phyloP scores from a whole-genome alignment of 2,797 vertebrate species.

The Phoxinus dragarum region DNA sequence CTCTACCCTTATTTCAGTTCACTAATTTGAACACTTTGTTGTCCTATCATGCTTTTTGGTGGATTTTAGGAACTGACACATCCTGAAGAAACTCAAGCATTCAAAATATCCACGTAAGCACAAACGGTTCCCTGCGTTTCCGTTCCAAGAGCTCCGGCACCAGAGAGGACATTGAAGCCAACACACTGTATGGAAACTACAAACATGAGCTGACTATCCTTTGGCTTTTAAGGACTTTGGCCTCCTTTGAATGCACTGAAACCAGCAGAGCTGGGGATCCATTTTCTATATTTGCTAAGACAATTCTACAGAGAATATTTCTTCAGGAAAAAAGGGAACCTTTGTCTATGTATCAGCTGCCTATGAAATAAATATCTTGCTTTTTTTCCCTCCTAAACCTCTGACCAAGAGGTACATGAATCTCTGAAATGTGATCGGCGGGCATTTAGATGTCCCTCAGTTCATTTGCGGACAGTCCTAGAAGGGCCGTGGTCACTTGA shows the following conservation, averaged over 20 bases:
- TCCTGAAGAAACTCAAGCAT: conserved; percentile 54
- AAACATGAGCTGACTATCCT: conserved; percentile 38
- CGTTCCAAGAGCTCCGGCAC: conserved; percentile 44
- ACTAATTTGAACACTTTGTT: conserved; percentile 49
- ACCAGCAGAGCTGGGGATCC: conserved; percentile 87
- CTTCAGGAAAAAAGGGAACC: conserved; percentile 80
- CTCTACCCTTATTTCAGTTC: conserved; percentile 46
- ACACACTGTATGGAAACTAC: conserved; percentile 54
- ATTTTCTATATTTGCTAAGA: conserved; percentile 90
- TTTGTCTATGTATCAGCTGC: conserved; percentile 73
- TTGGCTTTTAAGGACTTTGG: conserved; percentile 66
- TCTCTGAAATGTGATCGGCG: conserved; percentile 64
- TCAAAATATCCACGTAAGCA: conserved; percentile 50
- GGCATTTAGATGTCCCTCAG: conserved; percentile 62
- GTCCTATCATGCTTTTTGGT: conserved; percentile 48
- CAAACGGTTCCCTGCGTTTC: conserved; percentile 51
- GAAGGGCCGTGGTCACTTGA: conserved; percentile 37
- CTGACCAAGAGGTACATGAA: conserved; percentile 74
- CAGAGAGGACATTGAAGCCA: conserved; percentile 44
- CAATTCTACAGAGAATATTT: conserved; percentile 77
- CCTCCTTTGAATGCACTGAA: conserved; percentile 83
- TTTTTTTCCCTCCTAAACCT: conserved; percentile 66
- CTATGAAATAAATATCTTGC: conserved; percentile 67
- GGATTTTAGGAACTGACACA: conserved; percentile 51
- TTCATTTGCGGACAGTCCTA: conserved; percentile 59